Conservation (phyloP, 2,797 vertebrate species). For the Pseudopleuronectes americanus region DNA sequence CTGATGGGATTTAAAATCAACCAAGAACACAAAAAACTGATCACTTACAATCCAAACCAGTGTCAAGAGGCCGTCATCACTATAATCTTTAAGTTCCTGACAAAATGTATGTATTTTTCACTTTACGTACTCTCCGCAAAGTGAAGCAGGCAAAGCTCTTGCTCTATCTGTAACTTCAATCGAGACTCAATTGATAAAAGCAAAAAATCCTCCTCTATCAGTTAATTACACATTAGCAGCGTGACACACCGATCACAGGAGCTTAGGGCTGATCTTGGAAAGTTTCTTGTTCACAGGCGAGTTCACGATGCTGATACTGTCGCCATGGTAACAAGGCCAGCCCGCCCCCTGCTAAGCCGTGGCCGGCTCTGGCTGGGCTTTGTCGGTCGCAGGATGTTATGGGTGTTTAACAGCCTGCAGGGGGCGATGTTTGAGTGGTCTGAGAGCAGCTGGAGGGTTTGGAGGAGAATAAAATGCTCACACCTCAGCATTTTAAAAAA, state of each 20-base stretch:
- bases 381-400: too few species aligned
- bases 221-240: conserved; percentile 45
- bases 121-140: background rate
- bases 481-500: conserved; percentile 44
- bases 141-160: background rate
- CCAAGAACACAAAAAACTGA: conserved; percentile 34
- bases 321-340: too few species aligned
- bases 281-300: conserved; percentile 35
- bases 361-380: too few species aligned
- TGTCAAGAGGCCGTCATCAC: conserved; percentile 44
- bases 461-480: conserved; percentile 48
- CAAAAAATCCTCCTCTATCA: conserved; percentile 25
- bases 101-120: conserved; percentile 14
- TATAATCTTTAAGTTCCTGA: conserved; percentile 2
- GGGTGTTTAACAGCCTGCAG: conserved; percentile 34
- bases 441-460: conserved; percentile 26
- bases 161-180: conserved; percentile 1
- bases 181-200: background rate
- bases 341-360: too few species aligned
- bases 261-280: conserved; percentile 37
- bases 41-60: conserved; percentile 40
- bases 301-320: conserved; percentile 52
- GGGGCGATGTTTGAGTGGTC: conserved; percentile 10
- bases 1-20: conserved; percentile 60
- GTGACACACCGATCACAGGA: conserved; percentile 28